Conservation (phyloP, 1,140 invertebrate species). For the Triops longicaudatus region DNA sequence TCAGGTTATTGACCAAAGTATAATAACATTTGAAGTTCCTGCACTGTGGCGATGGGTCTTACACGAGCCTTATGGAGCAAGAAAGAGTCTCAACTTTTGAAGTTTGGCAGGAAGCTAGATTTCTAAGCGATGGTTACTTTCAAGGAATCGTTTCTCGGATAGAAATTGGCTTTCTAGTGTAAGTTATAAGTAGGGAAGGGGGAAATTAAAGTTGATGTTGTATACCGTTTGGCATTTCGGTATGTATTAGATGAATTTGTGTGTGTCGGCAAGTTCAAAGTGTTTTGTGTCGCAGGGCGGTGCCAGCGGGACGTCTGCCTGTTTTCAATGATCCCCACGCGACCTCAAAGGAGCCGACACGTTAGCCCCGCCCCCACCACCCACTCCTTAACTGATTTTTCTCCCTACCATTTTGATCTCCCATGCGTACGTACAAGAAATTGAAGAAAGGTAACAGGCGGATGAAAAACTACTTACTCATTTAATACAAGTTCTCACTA, state of each 20-base stretch:
- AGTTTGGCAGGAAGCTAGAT: too few relatives aligned
- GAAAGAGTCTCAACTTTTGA: too few relatives aligned
- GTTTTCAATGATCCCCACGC: constrained; percentile 14
- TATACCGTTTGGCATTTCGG: constrained; percentile 9
- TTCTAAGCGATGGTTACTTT: too few relatives aligned
- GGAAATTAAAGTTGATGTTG: constrained; percentile 9
- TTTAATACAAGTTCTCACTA: too few relatives aligned
- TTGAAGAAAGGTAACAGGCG: too few relatives aligned
- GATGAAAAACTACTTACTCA: too few relatives aligned
- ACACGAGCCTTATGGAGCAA: too few relatives aligned
- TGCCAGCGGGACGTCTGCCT: constrained; percentile 13
- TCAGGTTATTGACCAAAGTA: too few relatives aligned
- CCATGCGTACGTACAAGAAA: not conserved
- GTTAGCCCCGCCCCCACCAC: constrained; percentile 8
- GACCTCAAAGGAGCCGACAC: constrained; percentile 6
- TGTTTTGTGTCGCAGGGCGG: constrained; percentile 5
- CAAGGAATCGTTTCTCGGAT: too few relatives aligned
- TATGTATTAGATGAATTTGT: constrained; percentile 13
- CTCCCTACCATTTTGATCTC: not conserved
- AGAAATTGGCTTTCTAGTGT: too few relatives aligned
- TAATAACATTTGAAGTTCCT: too few relatives aligned
- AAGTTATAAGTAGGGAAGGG: not conserved
- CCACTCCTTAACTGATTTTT: not conserved
- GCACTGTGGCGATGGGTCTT: too few relatives aligned
- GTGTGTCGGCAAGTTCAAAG: constrained; percentile 11